Evolutionary conservation across 1,140 invertebrate species (phyloP), one percentile per base, ranked within the genome.

Genomic region (Phortica variegata): DNA sequence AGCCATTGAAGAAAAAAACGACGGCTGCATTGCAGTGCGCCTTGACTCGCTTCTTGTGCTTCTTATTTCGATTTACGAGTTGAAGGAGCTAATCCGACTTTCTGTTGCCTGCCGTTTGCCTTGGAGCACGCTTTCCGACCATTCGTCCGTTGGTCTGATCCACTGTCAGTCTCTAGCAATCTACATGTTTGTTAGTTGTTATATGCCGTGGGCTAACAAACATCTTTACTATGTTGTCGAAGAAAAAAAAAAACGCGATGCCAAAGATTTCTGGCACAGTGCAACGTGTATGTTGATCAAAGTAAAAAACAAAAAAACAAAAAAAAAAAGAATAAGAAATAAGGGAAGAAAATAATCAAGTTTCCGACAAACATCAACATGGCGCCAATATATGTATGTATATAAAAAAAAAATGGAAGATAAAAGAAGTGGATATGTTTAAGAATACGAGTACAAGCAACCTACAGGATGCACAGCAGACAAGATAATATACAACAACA

Each of bases 291-390:
- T 43, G 45, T n/a, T n/a, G n/a, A n/a, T n/a, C n/a, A n/a, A n/a
- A n/a, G n/a, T n/a, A n/a, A n/a, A n/a, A n/a, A n/a, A 17, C 29
- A 31, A 31, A 42, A 18, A 29, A 57, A 44, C 33, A 18, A 33
- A 39, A 43, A 39, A 52, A 34, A n/a, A 23, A 21, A 15, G 15
- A 39, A 42, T 29, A 44, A 32, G 43, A 54, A 54, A 43, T 56
- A 56, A 58, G 38, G 45, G 58, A 56, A 48, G 47, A 68, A 66
- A 68, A 66, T 66, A 66, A 66, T 66, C 63, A 66, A 66, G 63
- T 66, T 66, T 66, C 63, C 63, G 63, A 66, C 63, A 68, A 66
- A 68, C 63, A 66, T 66, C 63, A 68, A 66, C 63, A 66, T 66
- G 63, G 68, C 63, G 63, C 63, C 63, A 60, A 66, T 63, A 68